phyloP scores from a whole-genome alignment of 2,888 invertebrate species.

The Agrilus mali region DNA sequence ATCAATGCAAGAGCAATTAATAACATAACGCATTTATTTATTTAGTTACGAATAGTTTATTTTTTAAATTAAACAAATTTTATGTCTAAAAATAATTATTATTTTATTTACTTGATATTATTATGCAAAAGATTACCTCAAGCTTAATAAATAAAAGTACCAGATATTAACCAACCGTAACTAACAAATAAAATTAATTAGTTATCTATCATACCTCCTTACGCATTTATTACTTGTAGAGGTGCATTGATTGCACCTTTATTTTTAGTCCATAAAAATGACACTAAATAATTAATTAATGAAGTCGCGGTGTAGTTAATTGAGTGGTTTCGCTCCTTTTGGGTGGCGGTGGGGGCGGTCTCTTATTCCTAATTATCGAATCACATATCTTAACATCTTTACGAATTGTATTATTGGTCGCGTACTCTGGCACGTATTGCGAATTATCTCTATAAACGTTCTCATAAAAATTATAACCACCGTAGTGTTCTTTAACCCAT shows the following conservation, averaged over 20 bases:
- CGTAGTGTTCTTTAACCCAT: slow-evolving; percentile 84
- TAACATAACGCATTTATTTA: neutral
- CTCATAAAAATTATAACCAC: slow-evolving; percentile 61
- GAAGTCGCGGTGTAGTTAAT: slow-evolving; percentile 42
- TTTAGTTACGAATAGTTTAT: too few relatives aligned
- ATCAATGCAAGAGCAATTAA: neutral
- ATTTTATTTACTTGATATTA: too few relatives aligned
- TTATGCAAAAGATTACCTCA: too few relatives aligned
- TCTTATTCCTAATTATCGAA: slow-evolving; percentile 33
- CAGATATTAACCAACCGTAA: too few relatives aligned
- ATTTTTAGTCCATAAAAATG: too few relatives aligned
- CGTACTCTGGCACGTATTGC: slow-evolving; percentile 37
- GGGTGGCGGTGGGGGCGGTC: slow-evolving; percentile 83
- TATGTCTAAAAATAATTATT: too few relatives aligned
- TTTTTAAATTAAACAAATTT: too few relatives aligned
- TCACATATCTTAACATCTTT: slow-evolving; percentile 14
- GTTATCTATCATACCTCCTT: too few relatives aligned
- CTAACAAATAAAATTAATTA: too few relatives aligned
- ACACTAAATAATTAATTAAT: slow-evolving; percentile 18
- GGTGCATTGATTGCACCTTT: neutral
- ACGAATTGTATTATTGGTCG: slow-evolving; percentile 29
- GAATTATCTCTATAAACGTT: slow-evolving; percentile 48
- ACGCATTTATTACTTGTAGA: too few relatives aligned
- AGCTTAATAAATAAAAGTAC: too few relatives aligned
- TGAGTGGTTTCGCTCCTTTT: slow-evolving; percentile 82